Conservation (phyloP, 2,797 vertebrate genomes). For the Hapalemur alaotrensis region DNA sequence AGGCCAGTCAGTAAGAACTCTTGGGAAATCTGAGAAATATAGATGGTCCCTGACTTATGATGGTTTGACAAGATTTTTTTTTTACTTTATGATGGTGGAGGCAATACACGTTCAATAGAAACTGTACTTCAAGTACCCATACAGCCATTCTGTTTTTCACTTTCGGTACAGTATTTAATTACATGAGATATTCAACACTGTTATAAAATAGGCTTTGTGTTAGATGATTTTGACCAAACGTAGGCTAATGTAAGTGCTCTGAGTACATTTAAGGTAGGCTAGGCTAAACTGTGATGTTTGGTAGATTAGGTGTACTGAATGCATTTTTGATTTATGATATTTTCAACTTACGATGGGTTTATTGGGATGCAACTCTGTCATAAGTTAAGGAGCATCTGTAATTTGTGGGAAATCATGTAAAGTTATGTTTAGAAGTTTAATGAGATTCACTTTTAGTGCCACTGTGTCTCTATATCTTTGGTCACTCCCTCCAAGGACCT, state of each 20-base stretch:
- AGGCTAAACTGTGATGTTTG: neutral
- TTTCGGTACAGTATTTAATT: neutral
- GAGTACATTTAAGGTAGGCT: neutral
- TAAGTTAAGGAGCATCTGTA: neutral
- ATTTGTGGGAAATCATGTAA: neutral
- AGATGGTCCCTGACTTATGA: neutral
- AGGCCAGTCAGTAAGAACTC: neutral
- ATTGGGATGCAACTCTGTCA: neutral
- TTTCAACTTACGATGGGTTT: neutral
- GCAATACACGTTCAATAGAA: neutral
- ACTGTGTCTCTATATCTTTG: neutral
- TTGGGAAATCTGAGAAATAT: neutral
- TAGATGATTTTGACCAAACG: neutral
- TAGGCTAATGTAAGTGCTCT: neutral
- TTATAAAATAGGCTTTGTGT: neutral
- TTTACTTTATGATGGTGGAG: neutral
- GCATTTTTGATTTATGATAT: neutral
- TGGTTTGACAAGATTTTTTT: neutral
- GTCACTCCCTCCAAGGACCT: neutral
- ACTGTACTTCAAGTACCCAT: neutral
- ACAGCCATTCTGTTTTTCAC: neutral
- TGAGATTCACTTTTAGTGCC: neutral
- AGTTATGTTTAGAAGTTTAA: neutral
- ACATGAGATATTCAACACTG: neutral
- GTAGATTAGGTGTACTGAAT: neutral